These are phyloP conservation scores for Drosophila pachea DNA, from an alignment of 1,140 invertebrate genomes.

Conservation along the genomic window DNA sequence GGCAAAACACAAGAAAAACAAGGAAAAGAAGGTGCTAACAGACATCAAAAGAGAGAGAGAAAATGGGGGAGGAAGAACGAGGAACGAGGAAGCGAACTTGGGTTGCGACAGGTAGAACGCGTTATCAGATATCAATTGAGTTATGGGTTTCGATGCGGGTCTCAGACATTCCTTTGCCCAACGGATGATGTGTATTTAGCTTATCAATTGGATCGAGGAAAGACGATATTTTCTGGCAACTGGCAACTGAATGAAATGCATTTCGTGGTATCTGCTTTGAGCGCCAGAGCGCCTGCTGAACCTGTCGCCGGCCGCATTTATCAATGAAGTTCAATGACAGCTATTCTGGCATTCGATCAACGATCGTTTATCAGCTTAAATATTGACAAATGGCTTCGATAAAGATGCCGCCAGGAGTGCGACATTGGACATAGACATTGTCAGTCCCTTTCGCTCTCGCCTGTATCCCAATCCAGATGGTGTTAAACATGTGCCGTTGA, in stretches of 20 bases:
- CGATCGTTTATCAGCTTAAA: slow-evolving; percentile 65
- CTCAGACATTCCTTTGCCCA: slow-evolving; percentile 6
- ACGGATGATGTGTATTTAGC: slow-evolving; percentile 54
- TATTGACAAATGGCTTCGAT: slow-evolving; percentile 62
- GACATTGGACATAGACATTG: slow-evolving; percentile 22
- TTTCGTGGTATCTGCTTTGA: slow-evolving; percentile 17
- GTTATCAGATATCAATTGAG: slow-evolving; percentile 47
- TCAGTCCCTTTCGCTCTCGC: neutral
- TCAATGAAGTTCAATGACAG: slow-evolving; percentile 77
- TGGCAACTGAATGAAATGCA: slow-evolving; percentile 23
- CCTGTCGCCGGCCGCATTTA: slow-evolving; percentile 47
- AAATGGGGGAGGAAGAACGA: slow-evolving; percentile 2
- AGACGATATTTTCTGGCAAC: slow-evolving; percentile 42
- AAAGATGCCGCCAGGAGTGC: slow-evolving; percentile 34
- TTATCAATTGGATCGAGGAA: slow-evolving; percentile 63
- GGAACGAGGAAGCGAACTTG: slow-evolving; percentile 9
- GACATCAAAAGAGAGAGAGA: slow-evolving; percentile 51
- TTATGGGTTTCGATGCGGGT: slow-evolving; percentile 18
- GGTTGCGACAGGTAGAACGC: slow-evolving; percentile 61
- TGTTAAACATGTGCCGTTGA: slow-evolving; percentile 33
- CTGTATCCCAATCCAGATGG: neutral
- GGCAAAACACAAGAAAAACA: too few species aligned
- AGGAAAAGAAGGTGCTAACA: slow-evolving; percentile 33
- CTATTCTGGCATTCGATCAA: slow-evolving; percentile 58
- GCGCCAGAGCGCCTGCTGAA: slow-evolving; percentile 25